These are phyloP conservation scores for Hirudo medicinalis DNA, from an alignment of 1,140 invertebrate genomes.

Conservation along the genomic window DNA sequence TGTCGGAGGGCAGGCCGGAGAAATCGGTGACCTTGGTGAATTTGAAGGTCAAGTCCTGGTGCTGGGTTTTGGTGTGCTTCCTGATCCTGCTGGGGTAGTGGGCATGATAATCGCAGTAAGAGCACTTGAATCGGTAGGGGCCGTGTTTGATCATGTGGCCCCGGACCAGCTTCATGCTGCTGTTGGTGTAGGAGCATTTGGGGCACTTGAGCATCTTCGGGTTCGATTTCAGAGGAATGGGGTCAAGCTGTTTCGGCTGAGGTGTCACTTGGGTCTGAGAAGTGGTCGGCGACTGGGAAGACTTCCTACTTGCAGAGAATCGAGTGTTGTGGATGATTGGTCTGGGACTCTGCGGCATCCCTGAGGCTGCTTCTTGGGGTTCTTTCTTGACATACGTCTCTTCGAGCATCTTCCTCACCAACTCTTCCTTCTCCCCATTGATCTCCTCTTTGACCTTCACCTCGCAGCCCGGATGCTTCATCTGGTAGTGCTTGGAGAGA, in stretches of 20 bases:
- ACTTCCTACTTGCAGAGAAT: neutral
- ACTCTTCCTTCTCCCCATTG: slow-evolving; percentile 5
- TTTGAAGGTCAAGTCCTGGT: slow-evolving; percentile 1
- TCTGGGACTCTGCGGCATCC: neutral
- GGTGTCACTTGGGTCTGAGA: neutral
- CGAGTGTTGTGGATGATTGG: neutral
- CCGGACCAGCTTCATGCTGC: slow-evolving; percentile 10
- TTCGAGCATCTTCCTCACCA: slow-evolving; percentile 15
- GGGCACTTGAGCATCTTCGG: slow-evolving; percentile 13
- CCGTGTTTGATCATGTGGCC: slow-evolving; percentile 20
- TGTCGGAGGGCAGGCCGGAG: neutral
- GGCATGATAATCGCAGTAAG: slow-evolving; percentile 17
- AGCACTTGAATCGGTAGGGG: slow-evolving; percentile 14
- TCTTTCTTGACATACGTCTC: neutral
- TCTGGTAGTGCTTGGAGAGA: slow-evolving; percentile 17
- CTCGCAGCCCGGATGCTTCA: slow-evolving; percentile 13
- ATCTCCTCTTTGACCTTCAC: slow-evolving; percentile 8
- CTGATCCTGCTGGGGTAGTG: slow-evolving; percentile 19
- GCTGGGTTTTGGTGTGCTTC: slow-evolving; percentile 17
- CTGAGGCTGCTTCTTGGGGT: neutral
- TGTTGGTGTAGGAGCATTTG: slow-evolving; percentile 18
- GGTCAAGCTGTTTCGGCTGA: neutral
- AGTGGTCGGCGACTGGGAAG: neutral
- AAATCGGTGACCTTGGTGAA: slow-evolving; percentile 16
- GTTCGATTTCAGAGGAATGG: slow-evolving; percentile 5